Base-by-base conservation (phyloP, 2,113 vertebrate genomes). In the Thunnus thynnus region DNA sequence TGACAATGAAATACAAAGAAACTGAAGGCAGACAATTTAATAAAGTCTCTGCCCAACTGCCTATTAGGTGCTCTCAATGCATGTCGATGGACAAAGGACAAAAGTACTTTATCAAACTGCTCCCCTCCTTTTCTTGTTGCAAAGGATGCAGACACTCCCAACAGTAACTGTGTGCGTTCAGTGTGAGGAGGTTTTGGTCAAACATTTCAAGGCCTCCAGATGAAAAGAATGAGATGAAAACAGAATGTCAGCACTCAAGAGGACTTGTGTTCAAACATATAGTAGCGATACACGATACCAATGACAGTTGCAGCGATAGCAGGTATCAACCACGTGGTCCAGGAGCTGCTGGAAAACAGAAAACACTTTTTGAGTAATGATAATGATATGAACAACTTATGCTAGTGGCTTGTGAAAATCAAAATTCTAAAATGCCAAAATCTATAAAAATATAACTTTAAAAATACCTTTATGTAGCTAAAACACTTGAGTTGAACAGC, bases 241-340 rank as follows among this genome's bases (percentile, higher is more conserved):
- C 16, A 32, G 30, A 73, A 78, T 3, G 9, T 13, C 48, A n/a
- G 62, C 32, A 76, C 85, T 96, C 93, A 96, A 47, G 94, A 94
- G 0, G 95, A 97, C 88, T 90, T 97, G 89, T 96, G 96, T 66
- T 98, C 97, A 41, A 91, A 20, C 64, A 88, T 44, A 85, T 96
- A 99, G 86, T 95, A 97, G 54, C 97, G 97, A 89, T 98, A 99
- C 93, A 98, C 92, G 64, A 98, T 65, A 22, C 96, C 97, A 73
- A 97, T 25, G 52, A 96, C 86, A 55, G 90, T 56, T 0, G 95
- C 97, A 13, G 94, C 95, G 0, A 97, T 0, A 17, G 96, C 90
- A 62, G 97, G 97, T 84, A 99, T 95, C 70, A 99, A 82, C 98
- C 97, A 99, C 0, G 92, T 95, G 0, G 93, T 92, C 98, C 97